Conservation (phyloP, 1,140 invertebrate species). For the Lasioglossum baleicum region DNA sequence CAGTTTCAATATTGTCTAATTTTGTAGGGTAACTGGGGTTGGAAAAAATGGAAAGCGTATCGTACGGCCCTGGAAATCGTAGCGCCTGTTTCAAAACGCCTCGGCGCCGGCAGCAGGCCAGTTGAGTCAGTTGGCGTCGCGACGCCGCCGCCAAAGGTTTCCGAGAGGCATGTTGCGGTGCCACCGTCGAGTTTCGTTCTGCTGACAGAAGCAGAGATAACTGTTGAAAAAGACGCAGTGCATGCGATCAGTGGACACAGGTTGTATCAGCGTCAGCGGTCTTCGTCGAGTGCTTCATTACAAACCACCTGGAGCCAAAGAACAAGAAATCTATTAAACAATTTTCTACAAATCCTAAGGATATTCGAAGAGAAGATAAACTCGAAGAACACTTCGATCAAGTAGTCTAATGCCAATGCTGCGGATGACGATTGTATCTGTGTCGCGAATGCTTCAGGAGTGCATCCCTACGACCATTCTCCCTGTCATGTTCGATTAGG, state of each 20-base stretch:
- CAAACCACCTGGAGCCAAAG: background rate
- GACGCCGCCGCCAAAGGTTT: slow-evolving; percentile 62
- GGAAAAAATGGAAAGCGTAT: slow-evolving; percentile 8
- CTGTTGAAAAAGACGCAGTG: background rate
- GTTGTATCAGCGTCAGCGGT: background rate
- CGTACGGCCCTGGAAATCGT: slow-evolving; percentile 48
- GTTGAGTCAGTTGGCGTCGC: slow-evolving; percentile 67
- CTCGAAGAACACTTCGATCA: background rate
- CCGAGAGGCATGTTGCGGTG: background rate
- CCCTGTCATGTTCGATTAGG: background rate
- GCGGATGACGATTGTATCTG: background rate
- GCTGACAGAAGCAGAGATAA: background rate
- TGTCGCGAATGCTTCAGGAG: background rate
- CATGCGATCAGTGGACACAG: slow-evolving; percentile 3
- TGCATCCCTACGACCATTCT: background rate
- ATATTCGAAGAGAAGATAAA: background rate
- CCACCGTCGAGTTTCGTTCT: background rate
- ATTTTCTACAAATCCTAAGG: too few relatives aligned
- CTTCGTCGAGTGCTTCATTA: background rate
- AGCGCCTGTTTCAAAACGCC: slow-evolving; percentile 55
- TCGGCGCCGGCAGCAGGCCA: slow-evolving; percentile 31
- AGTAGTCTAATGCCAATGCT: background rate
- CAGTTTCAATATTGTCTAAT: background rate
- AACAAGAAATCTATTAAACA: background rate
- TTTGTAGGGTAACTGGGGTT: background rate